Evolutionary conservation across 1,140 invertebrate genomes (phyloP).

Genomic region (Drosophila yakuba): DNA sequence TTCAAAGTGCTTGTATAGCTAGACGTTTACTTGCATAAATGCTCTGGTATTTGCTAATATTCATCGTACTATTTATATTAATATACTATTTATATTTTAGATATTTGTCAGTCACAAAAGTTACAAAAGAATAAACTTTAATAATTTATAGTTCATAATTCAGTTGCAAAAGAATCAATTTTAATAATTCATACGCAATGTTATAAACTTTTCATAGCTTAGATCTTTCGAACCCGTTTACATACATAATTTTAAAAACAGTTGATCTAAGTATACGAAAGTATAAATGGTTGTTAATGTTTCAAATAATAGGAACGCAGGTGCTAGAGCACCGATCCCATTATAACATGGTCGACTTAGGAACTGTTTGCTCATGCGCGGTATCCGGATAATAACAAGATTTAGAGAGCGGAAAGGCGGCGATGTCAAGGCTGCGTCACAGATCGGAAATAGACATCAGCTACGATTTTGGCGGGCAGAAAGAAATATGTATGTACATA

Average conservation of each 20-base stretch:
- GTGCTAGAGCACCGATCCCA: neutral
- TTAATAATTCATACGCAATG: neutral
- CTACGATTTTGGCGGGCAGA: constrained; percentile 51
- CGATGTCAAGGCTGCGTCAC: constrained; percentile 46
- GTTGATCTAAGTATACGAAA: too few relatives aligned
- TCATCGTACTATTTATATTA: too few relatives aligned
- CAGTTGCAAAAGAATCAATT: neutral
- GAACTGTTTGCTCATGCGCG: constrained; percentile 11
- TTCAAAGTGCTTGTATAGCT: neutral
- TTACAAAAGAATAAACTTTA: neutral
- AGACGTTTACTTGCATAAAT: neutral
- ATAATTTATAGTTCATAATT: too few relatives aligned
- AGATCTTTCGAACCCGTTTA: too few relatives aligned
- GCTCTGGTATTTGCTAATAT: neutral
- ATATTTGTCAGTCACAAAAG: neutral
- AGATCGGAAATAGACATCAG: constrained; percentile 58
- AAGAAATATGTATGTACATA: constrained; percentile 13
- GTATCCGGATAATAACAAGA: constrained; percentile 11
- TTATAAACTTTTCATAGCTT: neutral
- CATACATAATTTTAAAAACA: too few relatives aligned
- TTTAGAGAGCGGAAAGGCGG: constrained; percentile 4
- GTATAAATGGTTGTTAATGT: too few relatives aligned
- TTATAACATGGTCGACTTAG: neutral
- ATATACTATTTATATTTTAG: neutral
- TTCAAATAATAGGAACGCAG: neutral